Evolutionary conservation across 2,113 vertebrate genomes (phyloP).

Genomic region (Percina caprodes): DNA sequence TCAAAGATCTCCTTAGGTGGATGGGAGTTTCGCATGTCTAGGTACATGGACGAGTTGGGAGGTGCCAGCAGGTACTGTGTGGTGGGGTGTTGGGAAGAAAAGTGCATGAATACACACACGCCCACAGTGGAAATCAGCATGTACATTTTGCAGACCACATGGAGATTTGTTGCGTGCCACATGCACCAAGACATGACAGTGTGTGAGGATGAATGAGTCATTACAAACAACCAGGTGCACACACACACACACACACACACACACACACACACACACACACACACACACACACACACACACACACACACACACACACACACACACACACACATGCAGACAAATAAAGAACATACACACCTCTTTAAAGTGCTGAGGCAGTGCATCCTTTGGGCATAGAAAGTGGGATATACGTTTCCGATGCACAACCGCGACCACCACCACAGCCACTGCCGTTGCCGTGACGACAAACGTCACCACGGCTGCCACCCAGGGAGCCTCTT

Average conservation of each 20-base stretch:
- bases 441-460: background rate
- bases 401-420: slow-evolving; percentile 52
- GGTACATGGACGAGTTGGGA: slow-evolving; percentile 22
- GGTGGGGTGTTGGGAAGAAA: background rate
- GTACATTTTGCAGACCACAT: background rate
- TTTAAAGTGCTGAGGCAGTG: slow-evolving; percentile 67
- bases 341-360: slow-evolving; percentile 55
- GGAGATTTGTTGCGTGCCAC: too few species aligned
- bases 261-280: too few species aligned
- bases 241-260: too few species aligned
- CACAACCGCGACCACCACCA: slow-evolving; percentile 44
- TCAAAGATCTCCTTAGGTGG: slow-evolving; percentile 66
- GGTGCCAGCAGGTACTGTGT: slow-evolving; percentile 61
- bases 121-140: background rate
- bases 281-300: too few species aligned
- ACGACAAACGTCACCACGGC: slow-evolving; percentile 41
- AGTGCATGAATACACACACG: slow-evolving; percentile 1
- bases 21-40: slow-evolving; percentile 50
- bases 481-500: slow-evolving; percentile 54
- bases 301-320: too few species aligned
- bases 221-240: background rate
- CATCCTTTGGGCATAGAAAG: slow-evolving; percentile 64
- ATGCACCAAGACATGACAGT: background rate
- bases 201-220: background rate
- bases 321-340: background rate